Base-by-base conservation (phyloP, 2,888 invertebrate species). In the Tiliacea citrago region DNA sequence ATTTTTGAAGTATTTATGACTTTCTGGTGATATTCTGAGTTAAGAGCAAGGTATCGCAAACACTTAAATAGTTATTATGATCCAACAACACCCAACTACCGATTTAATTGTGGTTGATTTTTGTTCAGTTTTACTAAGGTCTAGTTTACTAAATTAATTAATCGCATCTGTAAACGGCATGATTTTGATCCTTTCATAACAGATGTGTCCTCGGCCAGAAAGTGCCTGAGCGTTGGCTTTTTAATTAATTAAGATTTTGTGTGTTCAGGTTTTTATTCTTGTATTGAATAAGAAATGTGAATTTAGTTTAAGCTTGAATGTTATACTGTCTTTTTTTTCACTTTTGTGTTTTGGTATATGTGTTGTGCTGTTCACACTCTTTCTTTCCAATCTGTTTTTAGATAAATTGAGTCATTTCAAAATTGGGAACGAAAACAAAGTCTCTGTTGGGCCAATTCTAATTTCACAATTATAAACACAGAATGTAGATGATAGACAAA, bases 1-100 rank as follows among this genome's bases (percentile, higher is more conserved):
- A 29, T 71, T 77, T 84, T 77, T 29, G 45, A 67, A 74, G 35
- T 57, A 68, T 69, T 74, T 76, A 51, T 62, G 16, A 8, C 24
- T 24, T 47, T 53, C n/a, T 68, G 21, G 16, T 35, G 51, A 58
- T 60, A 83, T 29, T 12, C 58, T 12, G 29, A 13, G 21, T 69
- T 24, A 13, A 57, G 35, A 66, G 13, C 35, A n/a, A 35, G n/a
- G 21, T 47, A 13, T 49, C 10, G 51, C 16, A 13, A 45, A 42
- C 8, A 63, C 6, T 18, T 29, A 1, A 57, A 24, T 49, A 13
- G 5, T 8, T 49, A 49, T 61, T 47, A 51, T 12, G 5, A 29
- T 65, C 13, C 13, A 65, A 65, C 13, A 21, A 29, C 7, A 47
- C 12, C 12, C 4, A 29, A 49, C 16, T 65, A 21, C 16, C 9